Conservation (phyloP, 64 coral and sea anemone species). For the Pocillopora damicornis region DNA sequence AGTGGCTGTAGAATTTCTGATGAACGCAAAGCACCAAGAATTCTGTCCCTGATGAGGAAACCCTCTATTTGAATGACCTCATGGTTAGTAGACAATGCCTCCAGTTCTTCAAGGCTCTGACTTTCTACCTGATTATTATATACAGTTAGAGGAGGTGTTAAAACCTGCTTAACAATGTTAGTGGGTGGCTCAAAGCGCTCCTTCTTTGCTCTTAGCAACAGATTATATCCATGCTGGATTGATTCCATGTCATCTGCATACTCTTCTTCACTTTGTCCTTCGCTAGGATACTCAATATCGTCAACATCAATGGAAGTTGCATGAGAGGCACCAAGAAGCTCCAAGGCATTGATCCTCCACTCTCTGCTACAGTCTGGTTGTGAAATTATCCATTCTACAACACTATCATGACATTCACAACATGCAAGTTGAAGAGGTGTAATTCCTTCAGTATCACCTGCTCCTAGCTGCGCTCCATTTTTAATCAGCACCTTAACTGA, state of each 20-base stretch:
- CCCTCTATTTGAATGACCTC: constrained; percentile 53
- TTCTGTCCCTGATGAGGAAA: constrained; percentile 53
- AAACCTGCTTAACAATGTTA: not conserved
- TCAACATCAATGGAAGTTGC: constrained; percentile 48
- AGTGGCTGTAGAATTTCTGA: constrained; percentile 16
- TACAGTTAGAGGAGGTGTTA: not conserved
- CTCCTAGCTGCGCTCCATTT: not conserved
- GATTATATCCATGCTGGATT: constrained; percentile 48
- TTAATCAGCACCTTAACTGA: constrained; percentile 52
- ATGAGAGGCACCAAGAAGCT: constrained; percentile 59
- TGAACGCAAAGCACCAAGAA: constrained; percentile 29
- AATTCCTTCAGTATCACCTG: constrained; percentile 28
- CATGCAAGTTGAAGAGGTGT: constrained; percentile 35
- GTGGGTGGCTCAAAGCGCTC: constrained; percentile 22
- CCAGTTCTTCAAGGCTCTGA: constrained; percentile 41
- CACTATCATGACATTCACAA: constrained; percentile 45
- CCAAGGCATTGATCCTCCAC: constrained; percentile 45
- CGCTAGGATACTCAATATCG: constrained; percentile 49
- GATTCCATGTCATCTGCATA: constrained; percentile 29
- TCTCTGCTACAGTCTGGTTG: constrained; percentile 39
- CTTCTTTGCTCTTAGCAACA: constrained; percentile 42
- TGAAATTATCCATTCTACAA: constrained; percentile 56
- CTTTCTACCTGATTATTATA: constrained; percentile 53
- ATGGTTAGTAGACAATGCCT: constrained; percentile 19
- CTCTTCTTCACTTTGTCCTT: constrained; percentile 26